Evolutionary conservation across 2,888 invertebrate species (phyloP).

Genomic region (Patella pellucida): DNA sequence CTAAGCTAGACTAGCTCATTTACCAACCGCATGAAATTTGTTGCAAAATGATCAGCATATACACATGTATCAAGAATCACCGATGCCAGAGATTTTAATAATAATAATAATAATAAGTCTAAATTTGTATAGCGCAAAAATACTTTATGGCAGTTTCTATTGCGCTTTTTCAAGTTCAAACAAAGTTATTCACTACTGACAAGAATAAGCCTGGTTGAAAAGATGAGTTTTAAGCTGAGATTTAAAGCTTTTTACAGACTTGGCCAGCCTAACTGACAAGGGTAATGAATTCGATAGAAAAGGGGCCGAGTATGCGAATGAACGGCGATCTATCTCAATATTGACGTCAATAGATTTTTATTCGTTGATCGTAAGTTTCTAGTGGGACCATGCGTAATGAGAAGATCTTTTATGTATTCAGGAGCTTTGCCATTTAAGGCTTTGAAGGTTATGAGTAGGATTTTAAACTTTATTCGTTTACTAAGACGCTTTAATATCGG

Average conservation of each 20-base stretch:
- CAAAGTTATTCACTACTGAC: too few species aligned
- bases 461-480: too few species aligned
- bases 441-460: background rate
- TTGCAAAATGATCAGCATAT: too few species aligned
- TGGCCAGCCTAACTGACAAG: background rate
- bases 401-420: background rate
- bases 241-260: background rate
- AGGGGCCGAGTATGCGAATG: background rate
- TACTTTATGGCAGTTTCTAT: too few species aligned
- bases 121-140: too few species aligned
- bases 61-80: too few species aligned
- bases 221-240: too few species aligned
- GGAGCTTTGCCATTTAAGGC: background rate
- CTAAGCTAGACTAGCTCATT: too few species aligned
- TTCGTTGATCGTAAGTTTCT: background rate
- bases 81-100: background rate
- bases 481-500: too few species aligned
- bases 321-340: background rate
- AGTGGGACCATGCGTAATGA: background rate
- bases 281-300: background rate
- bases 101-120: constrained; percentile 2
- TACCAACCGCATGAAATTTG: too few species aligned
- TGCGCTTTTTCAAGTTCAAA: too few species aligned
- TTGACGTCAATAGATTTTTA: background rate
- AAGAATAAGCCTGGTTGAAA: too few species aligned